Base-by-base conservation (phyloP, 1,140 invertebrate genomes). In the Steinernema feltiae region DNA sequence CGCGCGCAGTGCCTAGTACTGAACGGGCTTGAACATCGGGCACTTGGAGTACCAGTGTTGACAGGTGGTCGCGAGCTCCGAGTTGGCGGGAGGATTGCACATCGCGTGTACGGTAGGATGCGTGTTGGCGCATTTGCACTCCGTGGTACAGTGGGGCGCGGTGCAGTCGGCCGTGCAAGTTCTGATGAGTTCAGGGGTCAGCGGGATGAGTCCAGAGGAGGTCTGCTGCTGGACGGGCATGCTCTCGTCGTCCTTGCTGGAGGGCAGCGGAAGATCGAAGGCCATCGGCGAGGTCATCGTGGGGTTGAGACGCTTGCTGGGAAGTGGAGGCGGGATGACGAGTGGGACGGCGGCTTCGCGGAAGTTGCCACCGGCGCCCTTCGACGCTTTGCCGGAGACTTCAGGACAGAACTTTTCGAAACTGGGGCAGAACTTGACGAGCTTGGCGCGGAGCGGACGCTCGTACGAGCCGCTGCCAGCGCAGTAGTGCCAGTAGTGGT, bases 341-440 rank as follows among this genome's bases (percentile, higher is more conserved):
- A 78, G 77, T 32, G 71, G 53, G 7, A 69, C n/a, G 73, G 53
- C 70, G 17, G 70, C 53, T 15, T 63, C 53, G 53, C 53, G 53
- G 53, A 63, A 63, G 53, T 63, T 63, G 53, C 53, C 53, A 3
- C 3, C 53, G 12, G 15, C 3, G 53, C 53, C n/a, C 41, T 46
- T 15, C 53, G 53, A n/a, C 12, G 12, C 53, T 27, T 76, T 76
- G 75, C 32, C 48, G 12, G 70, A 70, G 21, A 71, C 31, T 15
- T 74, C 73, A n/a, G 79, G 74, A 30, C 79, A 80, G 71, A 79
- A 75, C 77, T 80, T 80, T 46, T 80, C 77, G 75, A 76, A 80
- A 18, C 46, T 53, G 46, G 79, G 79, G 53, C 79, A 80, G 78
- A 80, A 80, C 69, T 80, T 80, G 79, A 73, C 30, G n/a, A 80